Percentiles rank a stretch among this genome's conserved stretches.
Evolutionary conservation across 1,140 invertebrate genomes (phyloP).

Genomic region (Anastrepha ludens): DNA sequence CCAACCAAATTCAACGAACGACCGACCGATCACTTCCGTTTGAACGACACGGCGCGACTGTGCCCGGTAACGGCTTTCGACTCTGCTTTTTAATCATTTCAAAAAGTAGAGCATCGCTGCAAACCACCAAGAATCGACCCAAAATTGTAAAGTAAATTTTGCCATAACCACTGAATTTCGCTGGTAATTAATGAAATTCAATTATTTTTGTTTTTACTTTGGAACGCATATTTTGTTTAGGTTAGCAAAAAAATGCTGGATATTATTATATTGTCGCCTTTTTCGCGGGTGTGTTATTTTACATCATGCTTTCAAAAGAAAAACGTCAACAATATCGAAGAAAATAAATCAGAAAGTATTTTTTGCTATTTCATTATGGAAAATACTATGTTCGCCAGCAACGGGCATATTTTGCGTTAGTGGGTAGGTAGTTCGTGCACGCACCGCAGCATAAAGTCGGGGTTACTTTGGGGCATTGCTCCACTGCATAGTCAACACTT

Average conservation of each 20-base stretch:
- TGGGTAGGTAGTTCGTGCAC: neutral
- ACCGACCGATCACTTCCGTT: conserved; percentile 60
- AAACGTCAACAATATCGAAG: neutral
- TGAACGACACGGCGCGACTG: conserved; percentile 64
- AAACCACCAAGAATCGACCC: conserved; percentile 66
- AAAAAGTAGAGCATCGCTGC: conserved; percentile 68
- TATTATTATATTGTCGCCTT: neutral
- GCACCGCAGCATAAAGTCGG: neutral
- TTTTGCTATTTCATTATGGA: conserved; percentile 25
- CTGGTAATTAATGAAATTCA: conserved; percentile 38
- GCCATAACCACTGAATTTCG: conserved; percentile 65
- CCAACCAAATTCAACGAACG: neutral
- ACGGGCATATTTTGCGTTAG: neutral
- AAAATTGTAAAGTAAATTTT: conserved; percentile 61
- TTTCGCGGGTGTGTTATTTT: neutral
- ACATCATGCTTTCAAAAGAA: neutral
- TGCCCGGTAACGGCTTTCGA: conserved; percentile 57
- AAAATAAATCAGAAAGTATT: neutral
- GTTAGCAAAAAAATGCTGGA: neutral
- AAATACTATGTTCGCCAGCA: conserved; percentile 56
- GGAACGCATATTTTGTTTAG: neutral
- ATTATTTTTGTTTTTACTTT: neutral
- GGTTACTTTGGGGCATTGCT: conserved; percentile 9
- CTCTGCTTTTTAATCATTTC: conserved; percentile 67
- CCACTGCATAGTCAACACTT: neutral